Conservation (phyloP, 2,113 vertebrate genomes). For the Chaetura pelagica region DNA sequence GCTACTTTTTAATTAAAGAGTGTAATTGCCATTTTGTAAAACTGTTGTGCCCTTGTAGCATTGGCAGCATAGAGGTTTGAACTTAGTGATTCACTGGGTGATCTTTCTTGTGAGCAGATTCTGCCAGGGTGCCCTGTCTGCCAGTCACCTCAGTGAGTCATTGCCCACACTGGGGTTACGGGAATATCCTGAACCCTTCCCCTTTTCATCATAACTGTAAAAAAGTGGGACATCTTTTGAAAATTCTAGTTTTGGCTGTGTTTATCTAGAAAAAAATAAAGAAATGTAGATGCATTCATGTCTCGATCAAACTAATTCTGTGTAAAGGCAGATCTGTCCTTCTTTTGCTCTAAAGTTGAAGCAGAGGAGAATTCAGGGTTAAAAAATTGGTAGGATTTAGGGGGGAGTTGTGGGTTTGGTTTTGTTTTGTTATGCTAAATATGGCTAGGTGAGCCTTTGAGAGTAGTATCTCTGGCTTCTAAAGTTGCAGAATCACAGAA, state of each 20-base stretch:
- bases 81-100: neutral
- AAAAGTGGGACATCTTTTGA: neutral
- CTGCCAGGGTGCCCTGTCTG: neutral
- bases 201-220: neutral
- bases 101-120: neutral
- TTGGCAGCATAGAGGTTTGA: neutral
- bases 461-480: neutral
- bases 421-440: neutral
- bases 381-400: neutral
- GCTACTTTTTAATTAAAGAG: neutral
- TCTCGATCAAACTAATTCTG: neutral
- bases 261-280: neutral
- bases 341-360: neutral
- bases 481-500: neutral
- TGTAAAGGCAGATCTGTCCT: neutral
- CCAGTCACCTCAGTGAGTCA: neutral
- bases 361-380: neutral
- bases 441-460: neutral
- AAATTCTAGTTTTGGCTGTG: neutral
- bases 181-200: neutral
- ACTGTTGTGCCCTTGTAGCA: fast-evolving
- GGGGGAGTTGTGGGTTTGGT: neutral
- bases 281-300: neutral
- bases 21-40: neutral
- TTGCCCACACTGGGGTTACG: neutral